Evolutionary conservation across 2,797 vertebrate species (phyloP).

Genomic region (Oreochromis grahami): DNA sequence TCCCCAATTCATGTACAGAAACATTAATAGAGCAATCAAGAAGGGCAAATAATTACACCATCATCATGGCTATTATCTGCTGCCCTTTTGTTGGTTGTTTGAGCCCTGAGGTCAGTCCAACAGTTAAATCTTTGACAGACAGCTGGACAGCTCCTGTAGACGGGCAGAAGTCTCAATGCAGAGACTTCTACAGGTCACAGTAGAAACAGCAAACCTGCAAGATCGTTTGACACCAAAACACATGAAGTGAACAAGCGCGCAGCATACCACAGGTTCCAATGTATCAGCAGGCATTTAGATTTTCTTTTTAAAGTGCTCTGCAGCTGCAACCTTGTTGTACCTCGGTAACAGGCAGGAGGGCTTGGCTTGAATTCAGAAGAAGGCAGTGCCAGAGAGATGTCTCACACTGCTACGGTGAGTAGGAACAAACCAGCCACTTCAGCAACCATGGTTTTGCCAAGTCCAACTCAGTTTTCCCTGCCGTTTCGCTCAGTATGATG

Average conservation of each 20-base stretch:
- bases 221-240: conserved; percentile 34
- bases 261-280: conserved; percentile 43
- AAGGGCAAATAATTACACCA: conserved; percentile 34
- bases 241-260: conserved; percentile 25
- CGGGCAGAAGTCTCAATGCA: neutral
- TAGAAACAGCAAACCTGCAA: neutral
- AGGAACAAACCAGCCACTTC: conserved; percentile 42
- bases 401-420: conserved; percentile 16
- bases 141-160: neutral
- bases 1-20: conserved; percentile 16
- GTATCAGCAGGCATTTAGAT: conserved; percentile 54
- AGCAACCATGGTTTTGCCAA: conserved; percentile 30
- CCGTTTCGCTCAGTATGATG: conserved; percentile 4
- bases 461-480: conserved; percentile 31
- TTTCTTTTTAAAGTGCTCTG: conserved; percentile 54
- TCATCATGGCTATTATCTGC: conserved; percentile 34
- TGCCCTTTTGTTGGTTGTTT: conserved; percentile 2
- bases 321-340: conserved; percentile 43
- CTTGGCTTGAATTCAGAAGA: conserved; percentile 54
- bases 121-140: neutral
- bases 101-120: conserved; percentile 18
- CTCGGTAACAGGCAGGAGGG: conserved; percentile 29
- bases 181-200: neutral
- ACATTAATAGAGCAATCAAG: conserved; percentile 37
- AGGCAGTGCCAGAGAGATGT: conserved; percentile 11